Evolutionary conservation across 2,888 invertebrate genomes (phyloP).

Genomic region (Lamellibrachia satsuma): DNA sequence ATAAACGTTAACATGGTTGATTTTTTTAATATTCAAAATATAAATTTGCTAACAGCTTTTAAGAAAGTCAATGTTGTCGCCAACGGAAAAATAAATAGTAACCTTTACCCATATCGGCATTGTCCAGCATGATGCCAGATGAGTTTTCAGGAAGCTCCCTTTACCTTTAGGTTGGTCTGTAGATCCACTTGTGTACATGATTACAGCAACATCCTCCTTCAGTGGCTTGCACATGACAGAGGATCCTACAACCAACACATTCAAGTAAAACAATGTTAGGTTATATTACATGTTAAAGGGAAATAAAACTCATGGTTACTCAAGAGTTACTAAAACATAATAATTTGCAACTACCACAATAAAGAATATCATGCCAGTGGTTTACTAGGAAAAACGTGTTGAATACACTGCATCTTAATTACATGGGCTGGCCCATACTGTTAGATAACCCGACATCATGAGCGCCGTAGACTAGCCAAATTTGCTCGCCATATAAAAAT

Average conservation of each 20-base stretch:
- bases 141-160: not conserved
- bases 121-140: too few species aligned
- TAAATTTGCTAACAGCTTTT: not conserved
- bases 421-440: too few species aligned
- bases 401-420: too few species aligned
- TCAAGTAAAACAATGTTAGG: not conserved
- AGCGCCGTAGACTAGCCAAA: too few species aligned
- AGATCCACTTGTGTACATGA: constrained; percentile 99
- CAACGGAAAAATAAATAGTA: not conserved
- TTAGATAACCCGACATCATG: too few species aligned
- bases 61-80: not conserved
- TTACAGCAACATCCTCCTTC: constrained; percentile 86
- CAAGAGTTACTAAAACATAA: too few species aligned
- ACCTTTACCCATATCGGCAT: not conserved
- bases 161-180: constrained; percentile 94
- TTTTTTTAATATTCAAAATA: not conserved
- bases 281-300: not conserved
- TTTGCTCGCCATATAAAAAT: too few species aligned
- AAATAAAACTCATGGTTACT: too few species aligned
- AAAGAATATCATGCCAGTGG: too few species aligned
- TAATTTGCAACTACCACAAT: too few species aligned
- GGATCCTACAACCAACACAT: not conserved
- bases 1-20: not conserved
- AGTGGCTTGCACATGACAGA: constrained; percentile 62
- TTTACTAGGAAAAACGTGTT: too few species aligned